phyloP scores from a whole-genome alignment of 2,888 invertebrate species.

The Drosophila mettleri region DNA sequence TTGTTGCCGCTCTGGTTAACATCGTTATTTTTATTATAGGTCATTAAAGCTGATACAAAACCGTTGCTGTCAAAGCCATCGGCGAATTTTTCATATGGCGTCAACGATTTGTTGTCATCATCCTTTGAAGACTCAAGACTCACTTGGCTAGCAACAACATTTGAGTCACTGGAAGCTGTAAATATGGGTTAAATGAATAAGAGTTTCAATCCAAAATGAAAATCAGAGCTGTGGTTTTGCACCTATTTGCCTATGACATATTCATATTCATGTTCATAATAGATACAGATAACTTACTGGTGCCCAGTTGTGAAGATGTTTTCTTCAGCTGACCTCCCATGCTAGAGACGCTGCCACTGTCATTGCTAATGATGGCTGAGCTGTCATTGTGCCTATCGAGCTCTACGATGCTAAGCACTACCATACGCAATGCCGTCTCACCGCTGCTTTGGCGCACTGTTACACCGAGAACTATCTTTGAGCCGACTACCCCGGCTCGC shows the following conservation, averaged over 20 bases:
- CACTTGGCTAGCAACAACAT: conserved; percentile 61
- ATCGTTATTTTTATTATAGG: conserved; percentile 70
- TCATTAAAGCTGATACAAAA: conserved; percentile 79
- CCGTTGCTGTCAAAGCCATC: conserved; percentile 83
- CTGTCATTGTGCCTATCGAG: conserved; percentile 69
- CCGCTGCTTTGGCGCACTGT: conserved; percentile 79
- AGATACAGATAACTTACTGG: conserved; percentile 49
- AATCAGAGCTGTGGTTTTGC: not conserved
- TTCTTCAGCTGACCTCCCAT: conserved; percentile 64
- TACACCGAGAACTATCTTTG: conserved; percentile 82
- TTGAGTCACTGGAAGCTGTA: conserved; percentile 60
- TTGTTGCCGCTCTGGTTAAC: conserved; percentile 64
- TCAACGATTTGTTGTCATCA: conserved; percentile 76
- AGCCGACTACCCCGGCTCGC: conserved; percentile 81
- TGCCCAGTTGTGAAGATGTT: conserved; percentile 59
- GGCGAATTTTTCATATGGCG: conserved; percentile 81
- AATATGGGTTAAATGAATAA: not conserved
- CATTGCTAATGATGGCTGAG: conserved; percentile 58
- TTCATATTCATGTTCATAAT: too few relatives aligned
- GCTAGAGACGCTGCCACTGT: conserved; percentile 65
- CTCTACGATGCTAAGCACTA: conserved; percentile 80
- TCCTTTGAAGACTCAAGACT: conserved; percentile 71
- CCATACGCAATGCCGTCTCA: conserved; percentile 77
- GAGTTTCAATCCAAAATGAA: too few relatives aligned
- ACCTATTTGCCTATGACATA: not conserved